Conservation (phyloP, 2,888 invertebrate genomes). For the Synanthedon vespiformis region DNA sequence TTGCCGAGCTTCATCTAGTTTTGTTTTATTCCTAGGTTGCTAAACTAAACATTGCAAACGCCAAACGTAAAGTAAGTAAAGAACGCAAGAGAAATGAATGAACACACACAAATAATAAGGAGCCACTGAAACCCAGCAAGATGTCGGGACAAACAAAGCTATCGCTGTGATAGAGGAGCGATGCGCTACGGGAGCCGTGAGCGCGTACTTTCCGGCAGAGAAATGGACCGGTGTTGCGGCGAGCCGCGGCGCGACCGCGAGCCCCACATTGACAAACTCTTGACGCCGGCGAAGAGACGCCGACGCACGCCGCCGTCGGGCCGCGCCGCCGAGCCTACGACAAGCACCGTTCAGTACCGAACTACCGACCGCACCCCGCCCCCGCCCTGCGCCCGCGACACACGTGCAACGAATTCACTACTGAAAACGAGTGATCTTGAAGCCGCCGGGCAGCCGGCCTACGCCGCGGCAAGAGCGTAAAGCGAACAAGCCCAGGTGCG, state of each 20-base stretch:
- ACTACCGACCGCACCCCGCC: slow-evolving; percentile 28
- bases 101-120: slow-evolving; percentile 54
- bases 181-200: slow-evolving; percentile 54
- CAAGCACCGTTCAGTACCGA: slow-evolving; percentile 56
- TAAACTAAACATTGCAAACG: slow-evolving; percentile 60
- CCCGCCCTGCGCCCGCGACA: slow-evolving; percentile 48
- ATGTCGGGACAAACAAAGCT: slow-evolving; percentile 63
- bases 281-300: slow-evolving; percentile 84
- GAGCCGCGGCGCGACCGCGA: slow-evolving; percentile 76
- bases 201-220: slow-evolving; percentile 87
- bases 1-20: slow-evolving; percentile 52
- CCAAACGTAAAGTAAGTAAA: slow-evolving; percentile 39
- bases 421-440: slow-evolving; percentile 61
- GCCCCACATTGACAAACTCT: slow-evolving; percentile 82
- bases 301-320: slow-evolving; percentile 77
- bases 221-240: slow-evolving; percentile 85
- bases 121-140: slow-evolving; percentile 50
- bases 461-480: slow-evolving; percentile 52
- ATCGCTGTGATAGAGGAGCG: slow-evolving; percentile 45
- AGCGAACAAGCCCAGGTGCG: slow-evolving; percentile 53
- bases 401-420: slow-evolving; percentile 61
- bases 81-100: slow-evolving; percentile 29
- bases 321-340: slow-evolving; percentile 64
- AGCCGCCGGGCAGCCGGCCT: slow-evolving; percentile 49
- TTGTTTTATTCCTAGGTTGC: slow-evolving; percentile 39